Base-by-base conservation (phyloP, 2,113 vertebrate genomes). In the Colistium nudipinnis region DNA sequence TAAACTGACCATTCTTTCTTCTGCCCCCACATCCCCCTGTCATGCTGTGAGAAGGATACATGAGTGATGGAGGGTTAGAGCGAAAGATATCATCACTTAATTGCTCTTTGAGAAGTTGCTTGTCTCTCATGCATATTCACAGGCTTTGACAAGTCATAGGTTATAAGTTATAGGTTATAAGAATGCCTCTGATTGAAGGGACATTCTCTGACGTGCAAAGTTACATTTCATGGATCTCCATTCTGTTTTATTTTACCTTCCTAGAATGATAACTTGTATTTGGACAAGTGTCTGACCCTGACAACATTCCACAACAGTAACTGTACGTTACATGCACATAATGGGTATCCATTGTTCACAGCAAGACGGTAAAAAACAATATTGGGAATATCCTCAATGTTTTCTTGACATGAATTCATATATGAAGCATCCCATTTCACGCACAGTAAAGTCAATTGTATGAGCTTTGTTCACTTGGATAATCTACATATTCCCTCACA, bases 11-110 rank as follows among this genome's bases (percentile, higher is more conserved):
- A 30, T 22, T 70, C 62, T 36, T 76, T 68, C 48, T 47, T 43
- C 78, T 30, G 22, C 60, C 48, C 51, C 28, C 63, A 75, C 70
- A 72, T 53, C 48, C 33, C 25, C 36, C 47, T 25, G 16, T 71
- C 54, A 31, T 36, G 20, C 14, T 68, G 55, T 70, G 14, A 33
- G 7, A 44, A 64, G 9, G 25, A 56, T 33, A 45, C 31, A 62
- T 48, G 65, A 52, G 33, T 59, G 65, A 65, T 62, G 56, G 62
- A 63, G 30, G 27, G 36, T n/a, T 54, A 1, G 53, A 45, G 22
- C 13, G n/a, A 43, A 69, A 55, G 84, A 88, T 85, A 76, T 60
- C 48, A 84, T 84, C 69, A 59, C 48, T 57, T 73, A 83, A 80
- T 44, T 73, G 82, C 66, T 67, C 54, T 67, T 19, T 7, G 24